Evolutionary conservation across 2,888 invertebrate species (phyloP), one percentile per base, ranked within the genome.

Genomic region (Euzophera pinguis): DNA sequence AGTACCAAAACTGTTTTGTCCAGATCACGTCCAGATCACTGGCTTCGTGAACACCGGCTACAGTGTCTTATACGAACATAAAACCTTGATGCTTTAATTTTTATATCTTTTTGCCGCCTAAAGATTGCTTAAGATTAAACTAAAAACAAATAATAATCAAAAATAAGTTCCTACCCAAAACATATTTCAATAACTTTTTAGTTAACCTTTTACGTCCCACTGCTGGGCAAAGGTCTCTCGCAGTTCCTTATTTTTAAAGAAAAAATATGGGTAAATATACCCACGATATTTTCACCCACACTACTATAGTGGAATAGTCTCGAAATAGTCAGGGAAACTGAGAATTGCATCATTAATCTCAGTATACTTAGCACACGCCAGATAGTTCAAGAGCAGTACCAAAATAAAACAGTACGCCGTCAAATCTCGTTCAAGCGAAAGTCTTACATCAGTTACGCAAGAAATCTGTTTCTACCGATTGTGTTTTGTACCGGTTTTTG

Each of bases 361-460:
- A 13, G 60, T 52, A 71, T 75, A 22, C 22, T 22, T 22, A 22
- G 22, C 22, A 22, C 22, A 22, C 22, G 76, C 73, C 73, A 38
- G 29, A 43, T 29, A 29, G 43, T 43, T 43, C 43, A 43, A 43
- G 29, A 43, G 29, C 29, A 27, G 12, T 29, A 43, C 43, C 8
- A 43, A 43, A 43, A 43, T 43, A 43, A 43, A 43, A 22, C 22
- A 3, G 22, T 22, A 10, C 41, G 38, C 12, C n/a, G n/a, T 43
- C 43, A 9, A 6, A 10, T 22, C 42, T n/a, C 12, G 10, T 32
- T 16, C 14, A 10, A n/a, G 63, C 78, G 75, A 82, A 83, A 82
- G 75, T 70, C 66, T 71, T 67, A 65, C 69, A 56, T 57, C 58
- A 57, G 64, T 85, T 84, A 75, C 78, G 78, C 67, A 84, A 74